phyloP scores from a whole-genome alignment of 2,113 vertebrate genomes.

The Phaetusa simplex region DNA sequence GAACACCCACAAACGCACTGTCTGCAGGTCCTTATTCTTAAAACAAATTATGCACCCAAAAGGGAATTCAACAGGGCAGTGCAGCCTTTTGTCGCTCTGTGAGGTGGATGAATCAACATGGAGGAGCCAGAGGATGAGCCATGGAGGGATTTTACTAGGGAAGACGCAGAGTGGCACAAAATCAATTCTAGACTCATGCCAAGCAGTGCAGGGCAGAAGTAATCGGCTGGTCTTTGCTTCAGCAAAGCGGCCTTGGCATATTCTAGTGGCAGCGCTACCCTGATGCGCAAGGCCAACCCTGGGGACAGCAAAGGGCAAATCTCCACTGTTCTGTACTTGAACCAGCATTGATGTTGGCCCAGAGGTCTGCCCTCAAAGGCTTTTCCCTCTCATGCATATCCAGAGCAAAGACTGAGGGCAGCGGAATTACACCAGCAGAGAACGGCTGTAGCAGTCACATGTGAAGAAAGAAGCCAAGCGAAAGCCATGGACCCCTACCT shows the following conservation, averaged over 20 bases:
- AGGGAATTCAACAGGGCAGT: neutral
- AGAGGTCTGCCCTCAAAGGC: neutral
- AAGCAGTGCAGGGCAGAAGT: neutral
- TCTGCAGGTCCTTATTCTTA: neutral
- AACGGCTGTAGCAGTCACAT: neutral
- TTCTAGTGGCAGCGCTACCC: neutral
- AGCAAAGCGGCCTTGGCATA: neutral
- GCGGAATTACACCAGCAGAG: neutral
- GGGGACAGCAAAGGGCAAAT: neutral
- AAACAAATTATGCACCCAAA: neutral
- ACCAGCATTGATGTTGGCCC: neutral
- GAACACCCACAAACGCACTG: neutral
- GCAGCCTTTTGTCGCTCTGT: neutral
- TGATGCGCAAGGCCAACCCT: neutral
- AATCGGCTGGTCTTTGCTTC: neutral
- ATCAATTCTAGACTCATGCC: neutral
- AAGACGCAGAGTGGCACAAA: neutral
- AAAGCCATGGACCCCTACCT: neutral
- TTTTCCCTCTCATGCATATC: neutral
- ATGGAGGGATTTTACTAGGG: neutral
- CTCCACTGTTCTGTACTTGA: neutral
- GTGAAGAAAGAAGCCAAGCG: fast-evolving
- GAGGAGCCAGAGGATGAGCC: neutral
- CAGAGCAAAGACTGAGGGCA: neutral
- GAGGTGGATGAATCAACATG: neutral